Conservation (phyloP, 2,797 vertebrate species). For the Chaenodraco wilsoni region DNA sequence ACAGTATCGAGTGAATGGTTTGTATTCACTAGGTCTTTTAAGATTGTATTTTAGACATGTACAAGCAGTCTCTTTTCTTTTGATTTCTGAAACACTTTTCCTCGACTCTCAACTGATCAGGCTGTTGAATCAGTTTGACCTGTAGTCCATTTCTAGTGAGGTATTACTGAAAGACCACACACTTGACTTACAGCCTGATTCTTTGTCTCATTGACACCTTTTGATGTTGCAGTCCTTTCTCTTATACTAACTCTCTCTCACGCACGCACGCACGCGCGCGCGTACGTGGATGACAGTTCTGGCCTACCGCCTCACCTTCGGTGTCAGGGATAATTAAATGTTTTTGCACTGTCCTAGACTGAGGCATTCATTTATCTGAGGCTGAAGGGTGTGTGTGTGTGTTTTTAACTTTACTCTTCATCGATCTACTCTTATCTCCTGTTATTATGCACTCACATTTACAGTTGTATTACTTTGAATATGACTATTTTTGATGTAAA, state of each 20-base stretch:
- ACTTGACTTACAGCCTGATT: constrained; percentile 35
- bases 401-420: not conserved
- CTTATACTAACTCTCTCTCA: not conserved
- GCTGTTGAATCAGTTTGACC: constrained; percentile 43
- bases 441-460: constrained; percentile 11
- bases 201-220: constrained; percentile 29
- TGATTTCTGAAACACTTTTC: constrained; percentile 11
- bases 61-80: constrained; percentile 21
- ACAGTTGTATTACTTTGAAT: not conserved
- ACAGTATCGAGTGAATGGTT: too few relatives aligned
- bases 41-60: constrained; percentile 6
- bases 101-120: constrained; percentile 6
- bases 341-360: constrained; percentile 57
- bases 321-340: constrained; percentile 66
- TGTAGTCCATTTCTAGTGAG: constrained; percentile 35
- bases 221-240: constrained; percentile 10
- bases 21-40: not conserved
- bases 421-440: constrained; percentile 4
- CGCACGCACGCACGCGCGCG: not conserved
- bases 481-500: not conserved
- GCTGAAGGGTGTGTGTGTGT: constrained; percentile 23
- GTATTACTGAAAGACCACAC: constrained; percentile 37
- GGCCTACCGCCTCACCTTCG: constrained; percentile 55
- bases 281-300: constrained; percentile 18
- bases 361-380: constrained; percentile 60